Conservation (phyloP, 2,888 invertebrate genomes). For the Druceiella hillmani region DNA sequence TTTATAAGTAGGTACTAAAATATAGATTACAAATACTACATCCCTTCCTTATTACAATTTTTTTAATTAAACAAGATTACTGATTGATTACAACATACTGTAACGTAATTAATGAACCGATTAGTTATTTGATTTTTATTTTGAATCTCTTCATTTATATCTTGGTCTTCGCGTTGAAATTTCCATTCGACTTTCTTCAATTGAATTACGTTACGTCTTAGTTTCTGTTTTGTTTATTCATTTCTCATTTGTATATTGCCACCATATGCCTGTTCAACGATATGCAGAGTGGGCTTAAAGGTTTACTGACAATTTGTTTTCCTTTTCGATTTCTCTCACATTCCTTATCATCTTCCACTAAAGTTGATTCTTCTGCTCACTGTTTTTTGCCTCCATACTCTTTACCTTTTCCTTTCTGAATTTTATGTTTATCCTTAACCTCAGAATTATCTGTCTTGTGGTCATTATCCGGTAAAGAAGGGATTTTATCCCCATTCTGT, state of each 20-base stretch:
- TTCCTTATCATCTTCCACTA: constrained; percentile 16
- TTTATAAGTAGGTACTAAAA: no score
- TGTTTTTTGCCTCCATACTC: constrained; percentile 18
- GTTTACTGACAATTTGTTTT: constrained; percentile 10
- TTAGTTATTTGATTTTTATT: no score
- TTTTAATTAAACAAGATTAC: no score
- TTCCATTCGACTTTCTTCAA: constrained; percentile 16
- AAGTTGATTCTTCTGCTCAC: constrained; percentile 8
- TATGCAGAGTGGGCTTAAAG: constrained; percentile 14
- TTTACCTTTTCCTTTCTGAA: constrained; percentile 19
- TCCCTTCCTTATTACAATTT: no score
- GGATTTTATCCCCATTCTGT: constrained; percentile 26
- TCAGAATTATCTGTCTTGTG: constrained; percentile 9
- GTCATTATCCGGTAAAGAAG: constrained; percentile 10
- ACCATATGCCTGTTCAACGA: constrained; percentile 9
- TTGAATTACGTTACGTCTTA: constrained; percentile 17
- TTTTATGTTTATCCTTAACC: constrained; percentile 16
- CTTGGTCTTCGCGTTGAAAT: no score
- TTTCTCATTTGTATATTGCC: constrained; percentile 12
- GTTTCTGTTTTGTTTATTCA: constrained; percentile 15
- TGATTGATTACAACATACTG: no score
- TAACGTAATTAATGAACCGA: no score
- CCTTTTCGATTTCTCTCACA: constrained; percentile 13
- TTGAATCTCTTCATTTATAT: no score
- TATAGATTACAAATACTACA: no score